These are phyloP conservation scores for Apodemia hepburni DNA, from an alignment of 2,888 invertebrate species.

Conservation along the genomic window DNA sequence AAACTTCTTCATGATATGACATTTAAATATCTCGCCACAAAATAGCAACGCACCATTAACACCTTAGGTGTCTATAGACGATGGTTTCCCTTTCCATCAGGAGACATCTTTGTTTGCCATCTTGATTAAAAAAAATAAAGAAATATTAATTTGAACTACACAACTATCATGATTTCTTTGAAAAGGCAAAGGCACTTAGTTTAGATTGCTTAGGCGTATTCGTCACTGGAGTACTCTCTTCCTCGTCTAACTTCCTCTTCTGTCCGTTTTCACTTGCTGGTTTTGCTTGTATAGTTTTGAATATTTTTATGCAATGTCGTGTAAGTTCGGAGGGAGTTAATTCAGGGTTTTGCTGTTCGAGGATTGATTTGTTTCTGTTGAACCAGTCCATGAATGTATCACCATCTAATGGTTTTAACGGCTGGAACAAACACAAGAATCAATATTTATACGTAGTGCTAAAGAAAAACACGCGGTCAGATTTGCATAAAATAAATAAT, in stretches of 20 bases:
- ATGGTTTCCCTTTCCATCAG: too few species aligned
- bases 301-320: conserved; percentile 74
- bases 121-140: too few species aligned
- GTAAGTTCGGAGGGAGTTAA: conserved; percentile 76
- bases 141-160: not conserved
- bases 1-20: too few species aligned
- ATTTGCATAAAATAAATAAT: too few species aligned
- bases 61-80: too few species aligned
- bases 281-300: conserved; percentile 60
- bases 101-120: too few species aligned
- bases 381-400: conserved; percentile 82
- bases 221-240: conserved; percentile 41
- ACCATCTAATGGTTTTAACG: conserved; percentile 52
- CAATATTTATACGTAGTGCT: not conserved
- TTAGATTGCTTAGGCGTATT: conserved; percentile 70
- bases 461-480: too few species aligned
- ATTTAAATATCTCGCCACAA: too few species aligned
- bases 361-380: conserved; percentile 71
- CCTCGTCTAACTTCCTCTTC: conserved; percentile 62
- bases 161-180: conserved; percentile 44
- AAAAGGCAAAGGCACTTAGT: conserved; percentile 69
- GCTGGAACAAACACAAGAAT: conserved; percentile 42
- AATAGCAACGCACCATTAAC: too few species aligned
- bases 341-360: conserved; percentile 80
- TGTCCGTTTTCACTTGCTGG: conserved; percentile 40